Base-by-base conservation (phyloP, 2,113 vertebrate species). In the Caretta caretta region DNA sequence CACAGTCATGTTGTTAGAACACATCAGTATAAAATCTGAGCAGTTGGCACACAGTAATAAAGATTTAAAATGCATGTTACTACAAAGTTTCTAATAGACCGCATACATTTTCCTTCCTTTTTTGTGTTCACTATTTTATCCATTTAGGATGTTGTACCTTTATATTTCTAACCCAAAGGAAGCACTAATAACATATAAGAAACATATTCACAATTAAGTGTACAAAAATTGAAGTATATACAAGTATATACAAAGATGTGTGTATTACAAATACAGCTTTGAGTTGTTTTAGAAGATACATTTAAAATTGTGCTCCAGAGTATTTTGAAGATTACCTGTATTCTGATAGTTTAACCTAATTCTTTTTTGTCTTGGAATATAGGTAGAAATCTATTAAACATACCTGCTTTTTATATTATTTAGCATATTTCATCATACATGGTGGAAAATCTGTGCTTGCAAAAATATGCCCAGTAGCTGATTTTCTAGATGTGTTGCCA, bases 171-270 rank as follows among this genome's bases (percentile, higher is more conserved):
- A 57, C 89, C 82, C 83, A 57, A 89, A 20, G 94, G 27, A 31
- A 75, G 8, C 50, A 59, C 48, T 94, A 86, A 84, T 84, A 88
- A 96, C 72, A 50, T n/a, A 80, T 96, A 29, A 85, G 46, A 90
- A 80, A 53, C 8, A 83, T n/a, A 8, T 84, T 91, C 22, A 17
- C 89, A 7, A 3, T 22, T 69, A 91, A 46, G 56, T 72, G 16
- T 53, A 57, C 90, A 46, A 57, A 88, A 95, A 95, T 46, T 0
- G 1, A 93, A 42, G 2, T 51, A 17, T 57, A n/a, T 49, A 84
- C 31, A 42, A 49, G 69, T 57, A 17, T 50, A 10, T 38, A n/a
- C 16, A 8, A n/a, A 69, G 35, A 16, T 69, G 17, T 57, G 82
- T 42, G 10, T 86, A 49, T 80, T 93, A 42, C 38, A 56, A 76